These are phyloP conservation scores for Aegotheles bennettii DNA, from an alignment of 2,113 vertebrate genomes.

Conservation along the genomic window DNA sequence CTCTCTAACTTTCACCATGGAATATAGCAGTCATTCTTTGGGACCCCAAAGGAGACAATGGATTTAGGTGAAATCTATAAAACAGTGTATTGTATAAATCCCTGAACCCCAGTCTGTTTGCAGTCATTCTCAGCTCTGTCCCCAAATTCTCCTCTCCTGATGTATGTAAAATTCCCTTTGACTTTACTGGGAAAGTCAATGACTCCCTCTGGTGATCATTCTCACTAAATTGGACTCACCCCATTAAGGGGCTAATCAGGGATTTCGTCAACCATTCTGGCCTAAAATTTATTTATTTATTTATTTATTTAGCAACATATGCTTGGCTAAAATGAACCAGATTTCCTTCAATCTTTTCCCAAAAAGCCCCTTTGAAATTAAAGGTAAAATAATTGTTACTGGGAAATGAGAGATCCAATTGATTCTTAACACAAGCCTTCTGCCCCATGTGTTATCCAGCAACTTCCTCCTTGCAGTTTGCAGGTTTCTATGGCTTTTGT, in stretches of 20 bases:
- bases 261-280: conserved; percentile 16
- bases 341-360: not conserved
- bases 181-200: conserved; percentile 51
- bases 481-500: not conserved
- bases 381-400: conserved; percentile 1
- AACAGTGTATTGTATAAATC: not conserved
- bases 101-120: not conserved
- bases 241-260: conserved; percentile 41
- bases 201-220: conserved; percentile 61
- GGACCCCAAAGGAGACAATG: not conserved
- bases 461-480: not conserved
- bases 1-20: not conserved
- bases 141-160: not conserved
- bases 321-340: not conserved
- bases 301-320: conserved; percentile 1
- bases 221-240: conserved; percentile 42
- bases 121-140: not conserved
- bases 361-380: not conserved
- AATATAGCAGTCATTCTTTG: not conserved
- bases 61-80: conserved; percentile 5
- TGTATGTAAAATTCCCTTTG: conserved; percentile 26
- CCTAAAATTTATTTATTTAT: too few species aligned
- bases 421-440: not conserved
- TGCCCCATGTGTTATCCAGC: not conserved
- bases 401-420: not conserved